Conservation (phyloP, 2,888 invertebrate species). For the Biston stratarius region DNA sequence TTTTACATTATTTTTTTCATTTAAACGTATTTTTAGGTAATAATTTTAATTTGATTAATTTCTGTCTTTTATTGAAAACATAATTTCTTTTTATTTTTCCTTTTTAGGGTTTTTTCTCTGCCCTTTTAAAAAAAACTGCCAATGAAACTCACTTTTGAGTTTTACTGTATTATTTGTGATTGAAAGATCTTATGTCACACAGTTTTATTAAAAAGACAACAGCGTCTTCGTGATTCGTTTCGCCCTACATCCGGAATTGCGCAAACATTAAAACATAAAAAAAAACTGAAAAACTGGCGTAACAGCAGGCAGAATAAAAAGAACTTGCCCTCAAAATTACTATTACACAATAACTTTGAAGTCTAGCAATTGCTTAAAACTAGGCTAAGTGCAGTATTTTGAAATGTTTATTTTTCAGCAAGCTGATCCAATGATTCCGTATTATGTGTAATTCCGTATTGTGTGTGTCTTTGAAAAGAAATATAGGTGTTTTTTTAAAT, state of each 20-base stretch:
- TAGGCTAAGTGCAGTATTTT: constrained; percentile 13
- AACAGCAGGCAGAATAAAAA: constrained; percentile 47
- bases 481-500: too few relatives aligned
- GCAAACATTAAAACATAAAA: constrained; percentile 61
- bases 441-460: too few relatives aligned
- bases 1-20: too few relatives aligned
- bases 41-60: too few relatives aligned
- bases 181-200: constrained; percentile 56
- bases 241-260: constrained; percentile 70
- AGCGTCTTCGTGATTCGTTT: constrained; percentile 54
- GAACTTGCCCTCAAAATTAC: constrained; percentile 25
- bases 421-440: too few relatives aligned
- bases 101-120: too few relatives aligned
- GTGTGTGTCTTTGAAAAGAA: too few relatives aligned
- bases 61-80: too few relatives aligned
- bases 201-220: constrained; percentile 58
- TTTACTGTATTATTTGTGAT: constrained; percentile 1
- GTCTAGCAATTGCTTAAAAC: constrained; percentile 4
- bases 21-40: too few relatives aligned
- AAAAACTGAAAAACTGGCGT: constrained; percentile 53
- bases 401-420: not conserved
- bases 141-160: not conserved
- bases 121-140: not conserved
- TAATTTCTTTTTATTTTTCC: too few relatives aligned
- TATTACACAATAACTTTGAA: constrained; percentile 36